Evolutionary conservation across 2,113 vertebrate species (phyloP).

Genomic region (Lethenteron camtschaticum): DNA sequence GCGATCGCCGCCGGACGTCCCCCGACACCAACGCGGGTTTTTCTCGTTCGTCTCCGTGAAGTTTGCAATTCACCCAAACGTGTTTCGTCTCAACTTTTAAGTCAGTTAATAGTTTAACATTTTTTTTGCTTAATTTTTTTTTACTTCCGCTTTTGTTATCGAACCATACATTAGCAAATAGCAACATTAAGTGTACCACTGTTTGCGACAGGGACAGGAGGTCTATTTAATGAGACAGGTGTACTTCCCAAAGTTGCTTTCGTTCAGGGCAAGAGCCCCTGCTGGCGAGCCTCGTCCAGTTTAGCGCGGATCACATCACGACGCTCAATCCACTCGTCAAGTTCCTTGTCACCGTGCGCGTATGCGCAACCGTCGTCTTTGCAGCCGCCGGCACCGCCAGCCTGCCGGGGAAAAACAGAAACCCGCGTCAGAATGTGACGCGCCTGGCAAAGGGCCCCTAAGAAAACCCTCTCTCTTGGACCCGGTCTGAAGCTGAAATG

Average conservation of each 20-base stretch:
- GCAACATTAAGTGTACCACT: too few relatives aligned
- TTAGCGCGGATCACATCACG: conserved; percentile 54
- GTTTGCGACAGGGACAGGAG: too few relatives aligned
- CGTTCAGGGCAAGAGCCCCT: conserved; percentile 61
- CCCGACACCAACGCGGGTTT: too few relatives aligned
- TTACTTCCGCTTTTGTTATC: too few relatives aligned
- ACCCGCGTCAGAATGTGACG: conserved; percentile 14
- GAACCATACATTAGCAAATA: too few relatives aligned
- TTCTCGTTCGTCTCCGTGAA: too few relatives aligned
- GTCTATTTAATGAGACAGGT: conserved; percentile 41
- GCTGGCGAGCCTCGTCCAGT: conserved; percentile 56
- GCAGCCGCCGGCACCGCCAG: conserved; percentile 34
- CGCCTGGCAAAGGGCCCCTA: neutral
- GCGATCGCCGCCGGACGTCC: too few relatives aligned
- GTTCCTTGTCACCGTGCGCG: conserved; percentile 57
- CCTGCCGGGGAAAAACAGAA: conserved; percentile 14
- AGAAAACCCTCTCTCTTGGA: neutral
- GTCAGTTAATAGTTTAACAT: too few relatives aligned
- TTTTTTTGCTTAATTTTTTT: too few relatives aligned
- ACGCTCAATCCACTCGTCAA: conserved; percentile 62
- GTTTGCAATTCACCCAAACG: too few relatives aligned
- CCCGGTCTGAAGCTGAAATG: neutral
- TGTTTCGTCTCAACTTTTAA: too few relatives aligned
- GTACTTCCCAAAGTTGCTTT: conserved; percentile 76
- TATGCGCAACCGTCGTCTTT: conserved; percentile 62